These are phyloP conservation scores for Ectemnius lituratus DNA, from an alignment of 2,888 invertebrate species.

Conservation along the genomic window DNA sequence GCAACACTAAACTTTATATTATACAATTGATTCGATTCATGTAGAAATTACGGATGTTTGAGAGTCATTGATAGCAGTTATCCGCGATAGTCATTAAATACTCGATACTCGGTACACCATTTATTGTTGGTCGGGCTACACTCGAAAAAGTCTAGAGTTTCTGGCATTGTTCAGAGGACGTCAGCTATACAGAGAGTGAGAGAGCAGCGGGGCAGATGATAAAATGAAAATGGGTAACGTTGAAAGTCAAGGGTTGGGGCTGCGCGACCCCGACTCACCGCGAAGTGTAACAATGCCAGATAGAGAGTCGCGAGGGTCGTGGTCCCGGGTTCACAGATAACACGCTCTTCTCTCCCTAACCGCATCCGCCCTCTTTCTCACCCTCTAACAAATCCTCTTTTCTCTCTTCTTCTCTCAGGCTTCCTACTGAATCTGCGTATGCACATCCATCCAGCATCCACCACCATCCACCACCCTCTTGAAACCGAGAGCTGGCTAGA, in stretches of 20 bases:
- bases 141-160: not conserved
- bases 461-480: conserved; percentile 45
- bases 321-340: conserved; percentile 70
- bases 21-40: no score
- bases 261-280: conserved; percentile 59
- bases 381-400: conserved; percentile 43
- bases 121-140: no score
- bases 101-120: no score
- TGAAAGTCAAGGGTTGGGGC: conserved; percentile 68
- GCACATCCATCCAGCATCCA: conserved; percentile 18
- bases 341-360: conserved; percentile 37
- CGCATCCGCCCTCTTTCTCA: conserved; percentile 44
- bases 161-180: not conserved
- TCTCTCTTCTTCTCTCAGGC: conserved; percentile 25
- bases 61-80: no score
- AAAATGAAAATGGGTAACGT: conserved; percentile 72
- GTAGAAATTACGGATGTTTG: no score
- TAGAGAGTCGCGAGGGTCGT: conserved; percentile 62
- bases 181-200: not conserved
- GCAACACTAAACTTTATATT: no score
- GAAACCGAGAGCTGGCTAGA: conserved; percentile 40
- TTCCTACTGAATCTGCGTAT: not conserved
- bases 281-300: conserved; percentile 67
- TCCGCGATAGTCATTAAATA: no score
- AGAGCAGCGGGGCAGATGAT: conserved; percentile 64